Percentiles rank a stretch among this genome's conserved stretches.
Conservation (phyloP, 2,888 invertebrate genomes). For the Chrysolina americana region DNA sequence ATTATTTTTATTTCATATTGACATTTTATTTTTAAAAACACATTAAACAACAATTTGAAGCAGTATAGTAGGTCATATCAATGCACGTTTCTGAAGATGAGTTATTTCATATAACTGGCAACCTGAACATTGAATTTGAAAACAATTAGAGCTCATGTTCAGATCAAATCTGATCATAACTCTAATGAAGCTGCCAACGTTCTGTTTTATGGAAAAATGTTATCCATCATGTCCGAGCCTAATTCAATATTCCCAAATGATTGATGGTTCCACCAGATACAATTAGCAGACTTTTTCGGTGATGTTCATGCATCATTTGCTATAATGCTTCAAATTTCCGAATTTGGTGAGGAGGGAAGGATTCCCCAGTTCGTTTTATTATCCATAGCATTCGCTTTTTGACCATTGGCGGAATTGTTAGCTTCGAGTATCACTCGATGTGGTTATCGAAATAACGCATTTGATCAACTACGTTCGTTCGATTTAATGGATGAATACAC, state of each 20-base stretch:
- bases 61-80: too few relatives aligned
- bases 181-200: neutral
- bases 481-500: too few relatives aligned
- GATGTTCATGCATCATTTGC: neutral
- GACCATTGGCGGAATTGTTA: too few relatives aligned
- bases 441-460: too few relatives aligned
- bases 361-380: neutral
- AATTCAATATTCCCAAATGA: conserved; percentile 10
- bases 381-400: neutral
- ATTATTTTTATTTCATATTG: too few relatives aligned
- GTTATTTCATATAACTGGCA: too few relatives aligned
- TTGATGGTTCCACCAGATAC: conserved; percentile 1
- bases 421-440: too few relatives aligned
- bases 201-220: conserved; percentile 1
- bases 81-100: too few relatives aligned
- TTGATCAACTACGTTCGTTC: too few relatives aligned
- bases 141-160: neutral
- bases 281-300: conserved; percentile 2
- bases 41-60: too few relatives aligned
- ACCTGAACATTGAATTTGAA: neutral
- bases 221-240: neutral
- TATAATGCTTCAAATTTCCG: neutral
- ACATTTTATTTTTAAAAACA: too few relatives aligned
- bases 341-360: neutral
- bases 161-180: neutral